A percentile compares a stretch with the other conserved stretches of the same genome.
Conservation (phyloP, 2,888 invertebrate genomes). For the Drosophila formosana region DNA sequence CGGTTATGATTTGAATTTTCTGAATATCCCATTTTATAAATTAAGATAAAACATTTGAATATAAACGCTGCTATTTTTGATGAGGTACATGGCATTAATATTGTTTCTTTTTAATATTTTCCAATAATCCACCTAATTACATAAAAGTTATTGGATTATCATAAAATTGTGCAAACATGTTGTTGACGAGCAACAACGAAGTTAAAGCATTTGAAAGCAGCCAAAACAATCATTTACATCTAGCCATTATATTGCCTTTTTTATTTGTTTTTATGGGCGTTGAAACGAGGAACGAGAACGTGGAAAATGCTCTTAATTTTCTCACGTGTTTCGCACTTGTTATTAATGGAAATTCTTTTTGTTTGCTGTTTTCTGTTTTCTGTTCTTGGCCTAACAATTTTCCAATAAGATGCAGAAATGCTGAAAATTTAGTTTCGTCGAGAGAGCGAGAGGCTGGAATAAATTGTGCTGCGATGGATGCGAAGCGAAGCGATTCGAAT, state of each 20-base stretch:
- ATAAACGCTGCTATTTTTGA: too few species aligned
- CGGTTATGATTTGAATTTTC: too few species aligned
- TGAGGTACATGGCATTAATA: too few species aligned
- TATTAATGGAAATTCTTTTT: conserved; percentile 19
- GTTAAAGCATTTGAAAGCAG: too few species aligned
- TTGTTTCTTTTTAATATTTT: too few species aligned
- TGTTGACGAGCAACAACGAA: too few species aligned
- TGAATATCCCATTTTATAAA: too few species aligned
- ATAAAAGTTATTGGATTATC: too few species aligned
- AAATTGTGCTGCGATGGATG: conserved; percentile 10
- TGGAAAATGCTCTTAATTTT: conserved; percentile 5
- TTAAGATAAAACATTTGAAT: too few species aligned
- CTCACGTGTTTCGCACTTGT: conserved; percentile 11
- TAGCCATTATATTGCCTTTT: background rate
- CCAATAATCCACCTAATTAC: too few species aligned
- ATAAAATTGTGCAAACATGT: too few species aligned
- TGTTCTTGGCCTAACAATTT: background rate
- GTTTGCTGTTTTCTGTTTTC: background rate
- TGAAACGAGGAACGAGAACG: background rate
- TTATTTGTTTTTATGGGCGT: background rate
- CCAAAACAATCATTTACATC: too few species aligned
- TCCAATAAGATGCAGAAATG: conserved; percentile 17
- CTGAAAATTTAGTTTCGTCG: background rate
- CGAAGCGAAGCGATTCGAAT: conserved; percentile 4
- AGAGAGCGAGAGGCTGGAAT: background rate